Conservation (phyloP, 2,113 vertebrate genomes). For the Cavia porcellus region DNA sequence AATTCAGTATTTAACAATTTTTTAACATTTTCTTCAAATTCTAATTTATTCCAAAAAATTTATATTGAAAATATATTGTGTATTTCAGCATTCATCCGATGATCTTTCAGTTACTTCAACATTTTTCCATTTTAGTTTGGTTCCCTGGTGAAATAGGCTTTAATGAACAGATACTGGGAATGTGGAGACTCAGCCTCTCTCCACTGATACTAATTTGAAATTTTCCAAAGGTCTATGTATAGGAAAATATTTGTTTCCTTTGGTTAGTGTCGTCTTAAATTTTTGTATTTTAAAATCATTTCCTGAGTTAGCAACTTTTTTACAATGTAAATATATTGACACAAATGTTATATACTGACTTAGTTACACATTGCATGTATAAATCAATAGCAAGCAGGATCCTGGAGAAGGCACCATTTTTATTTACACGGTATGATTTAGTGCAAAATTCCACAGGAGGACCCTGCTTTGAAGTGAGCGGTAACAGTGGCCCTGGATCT, state of each 20-base stretch:
- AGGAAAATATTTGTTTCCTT: background rate
- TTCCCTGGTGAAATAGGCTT: background rate
- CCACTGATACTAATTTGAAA: background rate
- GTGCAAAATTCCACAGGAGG: background rate
- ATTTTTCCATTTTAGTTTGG: background rate
- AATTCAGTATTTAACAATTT: slow-evolving; percentile 43
- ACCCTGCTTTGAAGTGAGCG: background rate
- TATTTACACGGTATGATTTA: background rate
- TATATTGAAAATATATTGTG: background rate
- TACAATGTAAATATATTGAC: background rate
- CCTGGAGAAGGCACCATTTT: background rate
- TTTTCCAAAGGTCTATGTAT: background rate
- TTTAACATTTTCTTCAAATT: slow-evolving; percentile 14
- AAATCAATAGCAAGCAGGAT: background rate
- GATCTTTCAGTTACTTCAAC: background rate
- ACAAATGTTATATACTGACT: background rate
- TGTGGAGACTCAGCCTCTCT: background rate
- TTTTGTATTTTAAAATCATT: background rate
- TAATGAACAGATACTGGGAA: background rate
- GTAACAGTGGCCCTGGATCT: background rate
- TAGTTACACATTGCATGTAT: background rate
- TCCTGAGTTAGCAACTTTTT: background rate
- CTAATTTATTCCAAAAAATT: background rate
- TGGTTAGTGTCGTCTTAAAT: background rate
- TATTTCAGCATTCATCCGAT: background rate